Conservation (phyloP, 1,140 invertebrate species). For the Drosophila triauraria region DNA sequence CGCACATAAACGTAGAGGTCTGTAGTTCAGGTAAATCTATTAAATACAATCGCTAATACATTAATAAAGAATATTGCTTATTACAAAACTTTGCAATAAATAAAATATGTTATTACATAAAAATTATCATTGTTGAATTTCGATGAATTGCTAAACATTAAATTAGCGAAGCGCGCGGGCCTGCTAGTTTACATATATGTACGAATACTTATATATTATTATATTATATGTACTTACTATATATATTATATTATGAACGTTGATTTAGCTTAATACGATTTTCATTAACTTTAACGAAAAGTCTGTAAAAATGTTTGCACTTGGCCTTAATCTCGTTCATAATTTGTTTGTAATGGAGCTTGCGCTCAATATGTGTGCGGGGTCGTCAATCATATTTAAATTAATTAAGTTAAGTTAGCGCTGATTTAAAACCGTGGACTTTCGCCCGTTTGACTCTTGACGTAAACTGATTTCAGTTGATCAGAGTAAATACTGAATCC, state of each 20-base stretch:
- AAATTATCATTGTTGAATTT: too few relatives aligned
- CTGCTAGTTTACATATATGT: background rate
- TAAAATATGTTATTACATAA: too few relatives aligned
- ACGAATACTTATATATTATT: too few relatives aligned
- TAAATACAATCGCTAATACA: too few relatives aligned
- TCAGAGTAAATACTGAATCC: conserved; percentile 44
- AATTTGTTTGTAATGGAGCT: background rate
- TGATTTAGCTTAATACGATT: background rate
- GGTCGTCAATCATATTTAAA: conserved; percentile 71
- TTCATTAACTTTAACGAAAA: background rate
- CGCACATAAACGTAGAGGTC: too few relatives aligned
- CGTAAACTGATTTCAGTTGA: conserved; percentile 56
- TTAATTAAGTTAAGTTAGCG: conserved; percentile 61
- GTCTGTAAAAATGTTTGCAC: background rate
- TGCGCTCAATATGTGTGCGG: background rate
- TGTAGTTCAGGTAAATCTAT: too few relatives aligned
- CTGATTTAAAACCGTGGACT: conserved; percentile 35
- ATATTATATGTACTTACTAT: too few relatives aligned
- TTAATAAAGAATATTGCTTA: too few relatives aligned
- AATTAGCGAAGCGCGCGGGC: too few relatives aligned
- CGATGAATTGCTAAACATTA: too few relatives aligned
- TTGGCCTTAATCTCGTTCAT: background rate
- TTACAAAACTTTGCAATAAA: too few relatives aligned
- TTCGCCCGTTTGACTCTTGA: conserved; percentile 29
- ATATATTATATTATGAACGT: too few relatives aligned